phyloP scores from a whole-genome alignment of 2,888 invertebrate species.

The Ectropis crepuscularia region DNA sequence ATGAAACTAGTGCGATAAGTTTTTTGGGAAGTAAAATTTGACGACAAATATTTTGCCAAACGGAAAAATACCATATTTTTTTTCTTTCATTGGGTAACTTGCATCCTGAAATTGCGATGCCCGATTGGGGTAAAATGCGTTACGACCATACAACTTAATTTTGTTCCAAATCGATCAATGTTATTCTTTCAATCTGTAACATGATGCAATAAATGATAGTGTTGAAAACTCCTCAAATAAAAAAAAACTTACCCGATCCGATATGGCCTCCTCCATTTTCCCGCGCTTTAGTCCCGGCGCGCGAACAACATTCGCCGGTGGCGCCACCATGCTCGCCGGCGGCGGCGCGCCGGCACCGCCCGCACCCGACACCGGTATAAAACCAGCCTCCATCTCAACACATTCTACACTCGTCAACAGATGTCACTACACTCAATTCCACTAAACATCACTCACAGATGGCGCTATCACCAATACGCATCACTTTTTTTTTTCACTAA shows the following conservation, averaged over 20 bases:
- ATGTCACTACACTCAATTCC: slow-evolving; percentile 59
- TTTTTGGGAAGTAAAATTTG: no score
- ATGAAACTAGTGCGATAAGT: no score
- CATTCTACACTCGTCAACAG: slow-evolving; percentile 62
- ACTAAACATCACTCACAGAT: slow-evolving; percentile 24
- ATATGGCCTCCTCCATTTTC: slow-evolving; percentile 90
- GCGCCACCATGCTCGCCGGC: slow-evolving; percentile 71
- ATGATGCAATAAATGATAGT: neutral
- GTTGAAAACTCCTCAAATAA: neutral
- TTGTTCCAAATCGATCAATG: no score
- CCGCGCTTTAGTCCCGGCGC: slow-evolving; percentile 92
- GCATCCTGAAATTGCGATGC: no score
- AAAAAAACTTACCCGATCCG: slow-evolving; percentile 89
- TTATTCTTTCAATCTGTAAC: no score
- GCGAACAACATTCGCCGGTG: slow-evolving; percentile 88
- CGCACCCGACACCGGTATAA: slow-evolving; percentile 67
- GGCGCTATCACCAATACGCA: slow-evolving; percentile 30
- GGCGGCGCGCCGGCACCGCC: slow-evolving; percentile 52
- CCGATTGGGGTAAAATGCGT: no score
- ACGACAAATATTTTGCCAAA: no score
- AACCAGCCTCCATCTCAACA: slow-evolving; percentile 79
- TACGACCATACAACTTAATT: no score
- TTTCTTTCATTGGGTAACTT: no score
- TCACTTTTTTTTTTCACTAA: slow-evolving; percentile 12
- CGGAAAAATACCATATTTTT: no score